Conservation (phyloP, 2,113 vertebrate genomes). For the Neolamprologus tretocephalus region DNA sequence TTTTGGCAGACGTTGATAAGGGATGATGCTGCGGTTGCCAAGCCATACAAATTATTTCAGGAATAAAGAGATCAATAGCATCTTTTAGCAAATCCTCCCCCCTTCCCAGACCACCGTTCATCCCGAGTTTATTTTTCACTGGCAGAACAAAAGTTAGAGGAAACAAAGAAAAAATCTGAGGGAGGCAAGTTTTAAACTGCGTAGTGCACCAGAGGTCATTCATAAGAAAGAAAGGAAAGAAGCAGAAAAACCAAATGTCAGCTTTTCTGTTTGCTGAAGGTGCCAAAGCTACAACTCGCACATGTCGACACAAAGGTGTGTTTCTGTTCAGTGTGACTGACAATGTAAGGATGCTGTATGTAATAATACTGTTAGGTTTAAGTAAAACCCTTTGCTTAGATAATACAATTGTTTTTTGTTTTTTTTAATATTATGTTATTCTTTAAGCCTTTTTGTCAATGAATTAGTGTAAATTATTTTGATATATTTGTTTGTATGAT, state of each 20-base stretch:
- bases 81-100: slow-evolving; percentile 49
- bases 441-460: background rate
- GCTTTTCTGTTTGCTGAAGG: slow-evolving; percentile 6
- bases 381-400: background rate
- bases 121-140: slow-evolving; percentile 22
- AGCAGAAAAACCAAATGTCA: background rate
- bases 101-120: slow-evolving; percentile 31
- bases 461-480: background rate
- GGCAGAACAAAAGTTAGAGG: slow-evolving; percentile 14
- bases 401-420: background rate
- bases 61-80: slow-evolving; percentile 63
- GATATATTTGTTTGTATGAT: background rate
- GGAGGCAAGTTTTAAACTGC: background rate
- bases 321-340: background rate
- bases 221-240: background rate
- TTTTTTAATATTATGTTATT: background rate
- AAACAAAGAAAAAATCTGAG: slow-evolving; percentile 12
- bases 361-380: background rate
- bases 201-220: background rate
- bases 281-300: background rate
- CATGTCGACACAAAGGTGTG: background rate
- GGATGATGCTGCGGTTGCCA: slow-evolving; percentile 44
- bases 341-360: background rate
- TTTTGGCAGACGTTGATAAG: slow-evolving; percentile 63
- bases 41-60: slow-evolving; percentile 61